Evolutionary conservation across 2,797 vertebrate genomes (phyloP).

Genomic region (Acanthiza pusilla): DNA sequence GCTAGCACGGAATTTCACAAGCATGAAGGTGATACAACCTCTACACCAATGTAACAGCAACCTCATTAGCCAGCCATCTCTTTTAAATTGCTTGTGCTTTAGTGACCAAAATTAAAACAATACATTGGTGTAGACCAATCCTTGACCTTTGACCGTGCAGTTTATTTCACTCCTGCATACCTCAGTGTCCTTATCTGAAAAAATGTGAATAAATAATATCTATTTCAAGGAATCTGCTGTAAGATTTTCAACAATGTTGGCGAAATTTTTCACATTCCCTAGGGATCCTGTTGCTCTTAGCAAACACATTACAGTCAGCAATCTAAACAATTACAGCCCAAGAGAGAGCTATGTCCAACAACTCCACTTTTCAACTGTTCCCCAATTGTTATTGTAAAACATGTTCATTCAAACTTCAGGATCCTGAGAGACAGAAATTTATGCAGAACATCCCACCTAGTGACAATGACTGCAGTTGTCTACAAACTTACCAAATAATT

Average conservation of each 20-base stretch:
- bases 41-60: neutral
- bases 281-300: neutral
- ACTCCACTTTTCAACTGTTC: neutral
- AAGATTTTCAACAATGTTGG: neutral
- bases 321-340: neutral
- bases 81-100: neutral
- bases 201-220: neutral
- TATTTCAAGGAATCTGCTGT: neutral
- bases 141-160: neutral
- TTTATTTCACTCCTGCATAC: neutral
- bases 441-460: neutral
- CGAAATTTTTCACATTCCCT: neutral
- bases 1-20: neutral
- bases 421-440: neutral
- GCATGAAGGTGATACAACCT: neutral
- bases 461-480: neutral
- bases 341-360: neutral
- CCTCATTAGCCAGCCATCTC: neutral
- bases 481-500: neutral
- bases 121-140: neutral
- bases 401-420: neutral
- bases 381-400: neutral
- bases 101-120: neutral
- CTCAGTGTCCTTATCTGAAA: neutral
- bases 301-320: neutral